These are phyloP conservation scores for Chlorodrepanis virens DNA, from an alignment of 2,113 vertebrate species.

Conservation along the genomic window DNA sequence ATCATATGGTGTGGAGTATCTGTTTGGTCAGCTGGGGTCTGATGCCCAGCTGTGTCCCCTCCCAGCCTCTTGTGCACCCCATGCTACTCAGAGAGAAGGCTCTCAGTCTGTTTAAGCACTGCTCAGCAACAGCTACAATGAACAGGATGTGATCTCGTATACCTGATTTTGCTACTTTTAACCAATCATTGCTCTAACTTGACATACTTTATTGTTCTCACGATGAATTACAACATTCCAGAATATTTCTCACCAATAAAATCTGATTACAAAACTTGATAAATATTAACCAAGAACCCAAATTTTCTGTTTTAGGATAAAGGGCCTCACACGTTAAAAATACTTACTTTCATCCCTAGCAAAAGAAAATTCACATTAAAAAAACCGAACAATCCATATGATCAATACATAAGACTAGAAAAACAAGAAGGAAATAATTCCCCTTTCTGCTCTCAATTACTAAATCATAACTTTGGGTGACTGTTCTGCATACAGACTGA, in stretches of 20 bases:
- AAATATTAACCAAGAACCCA: neutral
- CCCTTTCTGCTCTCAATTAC: neutral
- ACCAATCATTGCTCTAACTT: neutral
- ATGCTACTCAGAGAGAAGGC: neutral
- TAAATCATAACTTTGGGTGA: neutral
- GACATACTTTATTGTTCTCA: neutral
- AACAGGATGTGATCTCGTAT: neutral
- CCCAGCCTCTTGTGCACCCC: neutral
- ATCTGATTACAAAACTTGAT: neutral
- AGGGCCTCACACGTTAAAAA: neutral
- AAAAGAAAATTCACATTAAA: neutral
- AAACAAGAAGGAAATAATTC: neutral
- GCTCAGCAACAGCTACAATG: neutral
- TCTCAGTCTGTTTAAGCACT: neutral
- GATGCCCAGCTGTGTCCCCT: neutral
- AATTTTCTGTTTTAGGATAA: neutral
- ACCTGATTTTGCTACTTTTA: neutral
- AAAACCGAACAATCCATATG: neutral
- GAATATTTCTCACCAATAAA: neutral
- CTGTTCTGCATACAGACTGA: fast-evolving
- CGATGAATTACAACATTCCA: neutral
- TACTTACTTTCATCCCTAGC: neutral
- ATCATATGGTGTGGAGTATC: fast-evolving
- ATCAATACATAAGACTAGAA: neutral
- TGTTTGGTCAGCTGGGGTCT: neutral